Percentiles rank a stretch among this genome's conserved stretches.
Conservation (phyloP, 1,140 invertebrate genomes). For the Leguminivora glycinivorella region DNA sequence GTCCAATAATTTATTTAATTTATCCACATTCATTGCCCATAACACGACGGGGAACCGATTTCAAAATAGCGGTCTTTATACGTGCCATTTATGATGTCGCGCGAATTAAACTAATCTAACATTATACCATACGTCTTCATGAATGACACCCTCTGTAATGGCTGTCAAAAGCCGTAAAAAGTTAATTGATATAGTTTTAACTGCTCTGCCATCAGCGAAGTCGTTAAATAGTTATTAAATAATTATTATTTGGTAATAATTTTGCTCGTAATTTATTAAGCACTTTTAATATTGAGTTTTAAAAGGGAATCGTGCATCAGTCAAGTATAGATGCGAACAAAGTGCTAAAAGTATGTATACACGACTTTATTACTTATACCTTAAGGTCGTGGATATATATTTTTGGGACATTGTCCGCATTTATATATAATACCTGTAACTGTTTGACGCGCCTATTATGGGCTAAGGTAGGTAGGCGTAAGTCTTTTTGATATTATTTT, state of each 20-base stretch:
- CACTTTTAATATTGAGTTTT: not conserved
- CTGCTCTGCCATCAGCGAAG: not conserved
- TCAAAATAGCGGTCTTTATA: constrained; percentile 17
- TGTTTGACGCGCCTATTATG: not conserved
- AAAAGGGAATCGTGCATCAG: not conserved
- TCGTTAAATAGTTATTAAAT: constrained; percentile 23
- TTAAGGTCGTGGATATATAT: too few relatives aligned
- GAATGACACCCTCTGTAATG: too few relatives aligned
- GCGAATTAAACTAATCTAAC: too few relatives aligned
- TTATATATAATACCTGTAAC: too few relatives aligned
- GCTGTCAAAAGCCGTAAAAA: not conserved
- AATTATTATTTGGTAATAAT: constrained; percentile 24
- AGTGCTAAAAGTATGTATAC: too few relatives aligned
- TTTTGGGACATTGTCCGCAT: too few relatives aligned
- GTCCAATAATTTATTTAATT: not conserved
- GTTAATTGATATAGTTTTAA: constrained; percentile 22
- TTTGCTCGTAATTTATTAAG: not conserved
- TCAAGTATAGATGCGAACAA: too few relatives aligned
- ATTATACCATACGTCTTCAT: too few relatives aligned
- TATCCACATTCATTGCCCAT: not conserved
- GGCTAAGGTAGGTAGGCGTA: not conserved
- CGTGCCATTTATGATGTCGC: too few relatives aligned
- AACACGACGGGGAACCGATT: not conserved
- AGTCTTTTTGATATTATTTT: not conserved
- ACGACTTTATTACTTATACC: too few relatives aligned